Evolutionary conservation across 35 echinoderm and acorn worm genomes (phyloP).

Genomic region (Diadema setosum): DNA sequence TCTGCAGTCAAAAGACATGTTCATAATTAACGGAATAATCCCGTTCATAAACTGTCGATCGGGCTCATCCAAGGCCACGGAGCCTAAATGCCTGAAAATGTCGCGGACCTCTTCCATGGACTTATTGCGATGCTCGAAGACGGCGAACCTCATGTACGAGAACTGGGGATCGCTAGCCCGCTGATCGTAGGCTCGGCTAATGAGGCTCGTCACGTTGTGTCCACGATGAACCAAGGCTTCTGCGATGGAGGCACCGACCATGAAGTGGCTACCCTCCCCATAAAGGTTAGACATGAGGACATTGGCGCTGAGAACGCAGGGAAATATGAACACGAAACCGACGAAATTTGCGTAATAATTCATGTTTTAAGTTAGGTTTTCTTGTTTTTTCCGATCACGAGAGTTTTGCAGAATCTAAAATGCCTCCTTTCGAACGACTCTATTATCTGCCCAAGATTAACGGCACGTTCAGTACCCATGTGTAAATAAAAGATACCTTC

Average conservation of each 20-base stretch:
- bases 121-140: background rate
- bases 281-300: background rate
- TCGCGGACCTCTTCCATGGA: background rate
- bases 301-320: background rate
- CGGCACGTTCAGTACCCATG: too few relatives aligned
- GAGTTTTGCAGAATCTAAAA: too few relatives aligned
- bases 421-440: too few relatives aligned
- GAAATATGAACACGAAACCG: background rate
- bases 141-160: background rate
- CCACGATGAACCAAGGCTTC: background rate
- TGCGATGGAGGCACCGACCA: background rate
- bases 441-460: too few relatives aligned
- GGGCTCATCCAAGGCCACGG: background rate
- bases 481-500: too few relatives aligned
- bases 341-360: too few relatives aligned
- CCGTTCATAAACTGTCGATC: background rate
- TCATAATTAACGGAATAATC: background rate
- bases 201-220: background rate
- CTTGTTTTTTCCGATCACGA: too few relatives aligned
- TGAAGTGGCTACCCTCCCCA: slow-evolving; percentile 2
- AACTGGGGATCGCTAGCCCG: background rate
- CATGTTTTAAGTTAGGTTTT: too few relatives aligned
- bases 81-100: background rate
- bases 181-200: background rate
- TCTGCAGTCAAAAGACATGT: background rate